A percentile compares a stretch with the other conserved stretches of the same genome.
These are phyloP conservation scores for Danionella cerebrum DNA, from an alignment of 2,113 vertebrate genomes.

Conservation along the genomic window DNA sequence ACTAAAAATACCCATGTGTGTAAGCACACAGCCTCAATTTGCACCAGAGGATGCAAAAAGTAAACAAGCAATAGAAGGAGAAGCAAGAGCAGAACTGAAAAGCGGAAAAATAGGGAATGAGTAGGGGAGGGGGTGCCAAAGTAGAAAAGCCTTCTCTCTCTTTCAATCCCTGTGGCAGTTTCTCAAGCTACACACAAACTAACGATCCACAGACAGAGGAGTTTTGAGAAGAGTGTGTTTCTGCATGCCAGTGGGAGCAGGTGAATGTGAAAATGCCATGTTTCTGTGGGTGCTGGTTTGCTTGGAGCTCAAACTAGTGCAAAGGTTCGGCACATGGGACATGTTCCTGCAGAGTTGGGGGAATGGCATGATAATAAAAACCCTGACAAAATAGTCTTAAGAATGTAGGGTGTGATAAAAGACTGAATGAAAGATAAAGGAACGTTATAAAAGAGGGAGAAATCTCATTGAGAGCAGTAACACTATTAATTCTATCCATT, in stretches of 20 bases:
- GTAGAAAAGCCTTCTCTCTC: neutral
- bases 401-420: conserved; percentile 12
- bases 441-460: conserved; percentile 10
- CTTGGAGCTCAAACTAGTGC: neutral
- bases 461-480: conserved; percentile 20
- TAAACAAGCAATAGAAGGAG: neutral
- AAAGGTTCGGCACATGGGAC: neutral
- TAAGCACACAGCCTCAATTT: no score
- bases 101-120: neutral
- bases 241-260: neutral
- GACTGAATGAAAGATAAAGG: neutral
- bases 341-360: conserved; percentile 21
- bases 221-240: neutral
- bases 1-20: no score
- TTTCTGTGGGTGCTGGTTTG: neutral
- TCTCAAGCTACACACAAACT: conserved; percentile 11
- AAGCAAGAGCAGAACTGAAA: neutral
- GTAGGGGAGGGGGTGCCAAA: neutral
- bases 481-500: no score
- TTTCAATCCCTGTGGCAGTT: neutral
- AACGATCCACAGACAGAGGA: conserved; percentile 4
- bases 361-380: conserved; percentile 29
- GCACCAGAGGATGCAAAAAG: neutral
- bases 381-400: conserved; percentile 26
- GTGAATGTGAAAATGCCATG: neutral